Base-by-base conservation (phyloP, 2,797 vertebrate genomes). In the Anguilla marmorata region DNA sequence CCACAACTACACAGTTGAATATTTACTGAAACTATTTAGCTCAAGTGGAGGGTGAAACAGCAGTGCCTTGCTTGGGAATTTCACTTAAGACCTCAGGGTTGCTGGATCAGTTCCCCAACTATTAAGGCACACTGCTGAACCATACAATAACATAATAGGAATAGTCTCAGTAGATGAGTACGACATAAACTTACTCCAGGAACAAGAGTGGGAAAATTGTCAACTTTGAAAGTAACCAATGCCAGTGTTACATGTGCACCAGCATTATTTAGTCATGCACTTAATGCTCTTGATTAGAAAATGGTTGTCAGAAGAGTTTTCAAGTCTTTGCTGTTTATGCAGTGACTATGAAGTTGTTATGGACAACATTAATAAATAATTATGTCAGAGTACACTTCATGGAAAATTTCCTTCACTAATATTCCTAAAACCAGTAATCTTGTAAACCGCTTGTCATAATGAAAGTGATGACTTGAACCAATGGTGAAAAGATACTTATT, bases 401-500 rank as follows among this genome's bases (percentile, higher is more conserved):
- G 37, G 16, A 37, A 79, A 79, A 79, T 79, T 79, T 4, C 12
- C 74, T 41, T 41, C 74, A 4, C 16, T 16, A 79, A 79, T 45
- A 79, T 79, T 16, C 33, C 11, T 21, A 21, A 45, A 79, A 79
- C 12, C 74, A 45, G 74, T 21, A 79, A 41, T 82, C 56, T 52
- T n/a, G 30, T 84, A 50, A 83, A 84, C 79, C 21, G 82, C n/a
- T 66, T 83, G 91, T 94, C 95, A 94, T 96, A 96, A 96, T 93
- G 94, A 93, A 95, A 94, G 91, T 92, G 94, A 95, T 96, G 95
- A 97, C 96, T 95, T 93, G 95, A 96, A 96, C 96, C 96, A 97
- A 96, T 95, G 96, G 95, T 96, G 95, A 96, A 97, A 96, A 95
- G 95, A 96, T 96, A 95, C 96, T 96, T 96, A 93, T 96, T 95